These are phyloP conservation scores for Mongoloraphidia duomilia DNA, from an alignment of 2,888 invertebrate genomes.

Conservation along the genomic window DNA sequence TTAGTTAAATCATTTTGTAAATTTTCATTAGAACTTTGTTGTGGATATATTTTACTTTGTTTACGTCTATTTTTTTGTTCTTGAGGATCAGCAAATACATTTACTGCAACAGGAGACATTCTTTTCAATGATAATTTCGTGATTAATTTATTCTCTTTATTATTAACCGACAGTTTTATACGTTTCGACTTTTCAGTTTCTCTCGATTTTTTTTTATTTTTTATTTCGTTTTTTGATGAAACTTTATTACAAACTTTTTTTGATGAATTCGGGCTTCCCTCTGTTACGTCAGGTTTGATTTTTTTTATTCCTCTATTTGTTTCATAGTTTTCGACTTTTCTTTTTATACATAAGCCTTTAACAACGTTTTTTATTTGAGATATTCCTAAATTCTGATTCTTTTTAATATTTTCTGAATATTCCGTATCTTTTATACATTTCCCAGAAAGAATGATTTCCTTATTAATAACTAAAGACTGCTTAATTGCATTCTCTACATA, in stretches of 20 bases:
- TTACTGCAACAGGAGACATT: too few relatives aligned
- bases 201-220: too few relatives aligned
- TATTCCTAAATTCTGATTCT: constrained; percentile 20
- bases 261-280: too few relatives aligned
- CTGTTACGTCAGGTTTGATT: too few relatives aligned
- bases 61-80: not conserved
- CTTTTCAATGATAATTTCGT: too few relatives aligned
- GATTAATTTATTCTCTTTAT: too few relatives aligned
- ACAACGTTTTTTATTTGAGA: constrained; percentile 27
- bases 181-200: too few relatives aligned
- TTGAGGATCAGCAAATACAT: too few relatives aligned
- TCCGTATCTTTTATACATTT: constrained; percentile 26
- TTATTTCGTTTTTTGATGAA: too few relatives aligned
- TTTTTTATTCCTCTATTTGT: constrained; percentile 7
- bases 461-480: constrained; percentile 17
- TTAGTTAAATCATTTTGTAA: not conserved
- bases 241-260: too few relatives aligned
- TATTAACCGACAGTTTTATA: too few relatives aligned
- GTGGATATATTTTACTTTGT: not conserved
- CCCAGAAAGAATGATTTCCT: constrained; percentile 22
- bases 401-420: constrained; percentile 19
- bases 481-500: constrained; percentile 28
- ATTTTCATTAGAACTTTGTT: not conserved
- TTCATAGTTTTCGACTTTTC: constrained; percentile 23
- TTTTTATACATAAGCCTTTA: constrained; percentile 29